Percentiles rank a stretch among this genome's conserved stretches.
Evolutionary conservation across 2,888 invertebrate species (phyloP).

Genomic region (Diarsia dahlii): DNA sequence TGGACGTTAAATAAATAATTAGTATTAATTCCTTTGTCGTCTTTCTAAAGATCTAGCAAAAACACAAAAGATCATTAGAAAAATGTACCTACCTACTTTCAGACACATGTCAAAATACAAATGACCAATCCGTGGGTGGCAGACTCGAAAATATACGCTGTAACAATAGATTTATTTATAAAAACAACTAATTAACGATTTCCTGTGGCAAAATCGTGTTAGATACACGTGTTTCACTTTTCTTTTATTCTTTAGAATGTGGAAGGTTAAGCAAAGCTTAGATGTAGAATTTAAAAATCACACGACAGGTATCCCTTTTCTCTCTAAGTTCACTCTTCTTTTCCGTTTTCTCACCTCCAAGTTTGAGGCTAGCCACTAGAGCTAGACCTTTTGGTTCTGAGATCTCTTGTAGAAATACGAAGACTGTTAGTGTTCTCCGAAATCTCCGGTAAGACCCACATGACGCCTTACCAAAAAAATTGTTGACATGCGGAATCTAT

Average conservation of each 20-base stretch:
- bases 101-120: conserved; percentile 59
- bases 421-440: not conserved
- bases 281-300: not conserved
- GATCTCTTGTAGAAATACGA: not conserved
- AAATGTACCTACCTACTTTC: conserved; percentile 24
- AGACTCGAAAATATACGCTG: conserved; percentile 37
- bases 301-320: not conserved
- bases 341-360: not conserved
- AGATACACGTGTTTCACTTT: not conserved
- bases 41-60: conserved; percentile 42
- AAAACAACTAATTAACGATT: conserved; percentile 69
- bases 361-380: not conserved
- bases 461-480: too few species aligned
- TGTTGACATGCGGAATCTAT: not conserved
- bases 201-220: conserved; percentile 57
- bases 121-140: conserved; percentile 65
- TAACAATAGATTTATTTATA: conserved; percentile 55
- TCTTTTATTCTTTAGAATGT: not conserved
- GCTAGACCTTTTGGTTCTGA: not conserved
- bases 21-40: conserved; percentile 14
- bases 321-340: not conserved
- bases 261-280: not conserved
- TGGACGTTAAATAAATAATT: conserved; percentile 15
- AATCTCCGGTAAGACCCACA: too few species aligned
- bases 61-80: conserved; percentile 54